Evolutionary conservation across 2,888 invertebrate genomes (phyloP).

Genomic region (Microplitis manilae): DNA sequence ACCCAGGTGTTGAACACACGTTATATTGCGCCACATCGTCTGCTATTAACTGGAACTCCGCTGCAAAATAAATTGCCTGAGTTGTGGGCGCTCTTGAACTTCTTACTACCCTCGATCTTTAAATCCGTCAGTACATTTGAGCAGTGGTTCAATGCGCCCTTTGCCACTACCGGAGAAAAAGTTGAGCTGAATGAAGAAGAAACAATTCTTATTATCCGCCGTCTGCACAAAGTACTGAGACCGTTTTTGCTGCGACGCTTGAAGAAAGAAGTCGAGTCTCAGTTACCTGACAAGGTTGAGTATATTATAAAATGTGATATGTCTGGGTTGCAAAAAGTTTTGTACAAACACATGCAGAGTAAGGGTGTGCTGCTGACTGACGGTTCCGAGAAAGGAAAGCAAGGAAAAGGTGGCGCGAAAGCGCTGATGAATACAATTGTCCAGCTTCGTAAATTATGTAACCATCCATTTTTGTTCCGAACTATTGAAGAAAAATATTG

Average conservation of each 20-base stretch:
- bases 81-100: constrained; percentile 98
- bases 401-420: constrained; percentile 95
- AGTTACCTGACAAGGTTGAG: constrained; percentile 98
- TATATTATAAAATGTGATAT: constrained; percentile 99
- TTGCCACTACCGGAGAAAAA: constrained; percentile 99
- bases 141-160: constrained; percentile 99
- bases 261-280: constrained; percentile 99
- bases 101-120: constrained; percentile 98
- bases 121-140: constrained; percentile 99
- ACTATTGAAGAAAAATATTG: constrained; percentile 98
- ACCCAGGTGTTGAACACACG: constrained; percentile 98
- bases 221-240: constrained; percentile 97
- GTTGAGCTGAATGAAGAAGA: constrained; percentile 99
- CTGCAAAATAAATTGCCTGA: constrained; percentile 98
- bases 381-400: constrained; percentile 95
- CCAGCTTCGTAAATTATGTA: constrained; percentile 97
- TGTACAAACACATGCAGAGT: constrained; percentile 98
- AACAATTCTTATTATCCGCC: constrained; percentile 99
- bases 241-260: constrained; percentile 97
- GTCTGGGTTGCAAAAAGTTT: constrained; percentile 94
- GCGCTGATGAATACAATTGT: constrained; percentile 99
- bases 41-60: constrained; percentile 97
- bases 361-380: constrained; percentile 96
- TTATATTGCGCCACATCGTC: constrained; percentile 95
- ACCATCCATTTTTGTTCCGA: constrained; percentile 99